These are phyloP conservation scores for Aphaenogaster ashmeadi DNA, from an alignment of 1,140 invertebrate species.

Conservation along the genomic window DNA sequence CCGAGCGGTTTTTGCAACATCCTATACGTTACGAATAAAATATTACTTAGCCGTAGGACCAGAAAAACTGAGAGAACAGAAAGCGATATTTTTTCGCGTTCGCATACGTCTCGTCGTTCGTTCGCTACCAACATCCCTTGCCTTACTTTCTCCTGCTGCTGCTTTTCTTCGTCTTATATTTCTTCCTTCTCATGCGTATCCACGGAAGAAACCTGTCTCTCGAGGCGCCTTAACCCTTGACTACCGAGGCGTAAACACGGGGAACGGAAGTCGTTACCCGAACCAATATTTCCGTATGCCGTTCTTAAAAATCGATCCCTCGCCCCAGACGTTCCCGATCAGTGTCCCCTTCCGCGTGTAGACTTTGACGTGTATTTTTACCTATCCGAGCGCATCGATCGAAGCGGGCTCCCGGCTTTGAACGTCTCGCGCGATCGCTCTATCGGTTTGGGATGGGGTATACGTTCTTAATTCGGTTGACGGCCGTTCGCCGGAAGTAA, in stretches of 20 bases:
- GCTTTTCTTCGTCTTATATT: conserved; percentile 23
- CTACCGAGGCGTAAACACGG: conserved; percentile 68
- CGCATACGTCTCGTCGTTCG: conserved; percentile 2
- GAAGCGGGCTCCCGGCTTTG: conserved; percentile 24
- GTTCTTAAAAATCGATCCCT: conserved; percentile 66
- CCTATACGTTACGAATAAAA: conserved; percentile 66
- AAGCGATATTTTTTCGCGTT: conserved; percentile 50
- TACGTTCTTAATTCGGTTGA: conserved; percentile 56
- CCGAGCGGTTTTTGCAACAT: not conserved
- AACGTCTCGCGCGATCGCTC: conserved; percentile 31
- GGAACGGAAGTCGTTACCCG: conserved; percentile 58
- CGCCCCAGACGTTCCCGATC: conserved; percentile 41
- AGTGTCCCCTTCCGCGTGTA: conserved; percentile 19
- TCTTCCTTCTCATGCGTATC: conserved; percentile 10
- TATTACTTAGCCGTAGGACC: conserved; percentile 38
- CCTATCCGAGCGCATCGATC: conserved; percentile 47
- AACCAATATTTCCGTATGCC: conserved; percentile 68
- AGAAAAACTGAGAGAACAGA: conserved; percentile 16
- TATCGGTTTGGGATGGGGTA: not conserved
- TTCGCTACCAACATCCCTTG: not conserved
- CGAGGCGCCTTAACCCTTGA: conserved; percentile 67
- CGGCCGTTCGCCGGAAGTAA: conserved; percentile 32
- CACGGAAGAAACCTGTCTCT: conserved; percentile 44
- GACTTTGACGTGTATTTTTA: conserved; percentile 58
- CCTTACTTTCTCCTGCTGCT: not conserved